Conservation (phyloP, 1,140 invertebrate genomes). For the Lordiphosa mommai region DNA sequence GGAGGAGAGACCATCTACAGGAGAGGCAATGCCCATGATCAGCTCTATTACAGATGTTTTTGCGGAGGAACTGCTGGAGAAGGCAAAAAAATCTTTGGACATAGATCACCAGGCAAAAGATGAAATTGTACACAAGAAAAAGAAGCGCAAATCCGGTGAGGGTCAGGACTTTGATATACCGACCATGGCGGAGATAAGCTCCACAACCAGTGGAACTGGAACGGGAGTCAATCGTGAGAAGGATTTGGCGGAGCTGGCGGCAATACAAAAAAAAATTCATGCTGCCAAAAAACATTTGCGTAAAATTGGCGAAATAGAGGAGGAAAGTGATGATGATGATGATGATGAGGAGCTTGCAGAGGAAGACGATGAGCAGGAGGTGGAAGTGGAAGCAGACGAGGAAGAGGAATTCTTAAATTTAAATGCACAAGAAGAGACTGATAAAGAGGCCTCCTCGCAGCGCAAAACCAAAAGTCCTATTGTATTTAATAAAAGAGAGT, state of each 20-base stretch:
- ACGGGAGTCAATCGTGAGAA: conserved; percentile 63
- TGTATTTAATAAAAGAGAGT: conserved; percentile 58
- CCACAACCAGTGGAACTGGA: conserved; percentile 33
- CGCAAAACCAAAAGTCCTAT: conserved; percentile 67
- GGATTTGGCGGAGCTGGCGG: conserved; percentile 67
- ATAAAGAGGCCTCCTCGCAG: conserved; percentile 4
- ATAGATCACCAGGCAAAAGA: conserved; percentile 51
- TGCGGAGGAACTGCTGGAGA: conserved; percentile 81
- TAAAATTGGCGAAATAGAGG: conserved; percentile 66
- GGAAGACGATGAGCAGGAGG: conserved; percentile 73
- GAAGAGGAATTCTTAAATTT: conserved; percentile 82
- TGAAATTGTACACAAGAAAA: conserved; percentile 69
- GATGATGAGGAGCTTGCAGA: conserved; percentile 1
- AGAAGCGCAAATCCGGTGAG: conserved; percentile 51
- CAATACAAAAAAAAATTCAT: conserved; percentile 80
- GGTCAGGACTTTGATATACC: conserved; percentile 80
- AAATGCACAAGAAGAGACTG: conserved; percentile 78
- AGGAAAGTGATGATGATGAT: conserved; percentile 80
- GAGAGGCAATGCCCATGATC: conserved; percentile 60
- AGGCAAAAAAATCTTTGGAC: conserved; percentile 69
- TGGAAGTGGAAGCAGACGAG: conserved; percentile 2
- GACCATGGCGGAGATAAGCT: conserved; percentile 79
- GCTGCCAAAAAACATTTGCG: conserved; percentile 80
- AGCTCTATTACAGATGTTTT: conserved; percentile 83
- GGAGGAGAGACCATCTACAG: conserved; percentile 31